Evolutionary conservation across 2,888 invertebrate genomes (phyloP).

Genomic region (Listrodromus nycthemerus): DNA sequence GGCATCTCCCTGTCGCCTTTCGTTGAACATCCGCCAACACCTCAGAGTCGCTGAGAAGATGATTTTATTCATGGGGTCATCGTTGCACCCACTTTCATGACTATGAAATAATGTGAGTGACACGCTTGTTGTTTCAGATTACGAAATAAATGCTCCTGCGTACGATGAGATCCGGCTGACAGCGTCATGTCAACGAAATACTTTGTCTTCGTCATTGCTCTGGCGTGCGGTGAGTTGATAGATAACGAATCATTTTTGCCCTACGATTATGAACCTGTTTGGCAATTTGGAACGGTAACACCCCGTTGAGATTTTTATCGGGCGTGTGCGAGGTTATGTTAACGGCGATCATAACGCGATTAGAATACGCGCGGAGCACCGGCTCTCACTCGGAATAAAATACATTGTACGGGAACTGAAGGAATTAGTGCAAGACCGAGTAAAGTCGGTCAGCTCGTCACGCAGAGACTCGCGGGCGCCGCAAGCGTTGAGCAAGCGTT

Average conservation of each 20-base stretch:
- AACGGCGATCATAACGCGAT: background rate
- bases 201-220: conserved; percentile 73
- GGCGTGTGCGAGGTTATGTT: conserved; percentile 4
- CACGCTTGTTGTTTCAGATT: conserved; percentile 75
- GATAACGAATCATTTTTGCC: conserved; percentile 18
- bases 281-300: conserved; percentile 19
- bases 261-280: conserved; percentile 3
- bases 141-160: conserved; percentile 69
- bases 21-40: background rate
- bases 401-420: background rate
- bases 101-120: conserved; percentile 11
- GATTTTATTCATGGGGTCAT: conserved; percentile 26
- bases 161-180: conserved; percentile 80
- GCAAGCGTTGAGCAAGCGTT: conserved; percentile 45
- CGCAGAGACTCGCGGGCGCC: conserved; percentile 24
- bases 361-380: background rate
- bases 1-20: background rate
- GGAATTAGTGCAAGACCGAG: conserved; percentile 62
- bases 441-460: conserved; percentile 55
- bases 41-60: background rate
- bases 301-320: background rate
- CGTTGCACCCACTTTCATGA: conserved; percentile 14
- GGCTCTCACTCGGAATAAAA: background rate
- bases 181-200: conserved; percentile 78
- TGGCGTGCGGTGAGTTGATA: conserved; percentile 76